Base-by-base conservation (phyloP, 2,888 invertebrate species). In the Pachliopta kotzebuea region DNA sequence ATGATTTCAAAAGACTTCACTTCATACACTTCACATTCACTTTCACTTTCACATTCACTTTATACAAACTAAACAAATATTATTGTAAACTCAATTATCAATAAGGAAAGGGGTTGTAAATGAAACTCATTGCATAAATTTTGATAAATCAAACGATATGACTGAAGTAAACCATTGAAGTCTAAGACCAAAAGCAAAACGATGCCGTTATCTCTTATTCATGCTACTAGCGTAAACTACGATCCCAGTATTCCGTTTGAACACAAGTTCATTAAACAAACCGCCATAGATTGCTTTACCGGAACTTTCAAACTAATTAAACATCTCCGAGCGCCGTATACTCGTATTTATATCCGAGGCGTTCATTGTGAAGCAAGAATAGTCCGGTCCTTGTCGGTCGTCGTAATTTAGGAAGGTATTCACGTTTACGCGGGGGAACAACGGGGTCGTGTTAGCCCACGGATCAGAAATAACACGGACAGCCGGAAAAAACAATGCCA, bases 241-340 rank as follows among this genome's bases (percentile, higher is more conserved):
- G 49, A 63, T 59, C 63, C 29, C 26, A 54, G n/a, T 24, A 49
- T 29, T 24, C 23, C 63, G 58, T 66, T 66, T 62, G 63, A 67
- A 63, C 57, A 65, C 64, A 50, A 66, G 62, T 63, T 67, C 71
- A 75, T 83, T 82, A 81, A 80, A 77, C 76, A 68, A 56, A 56
- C 53, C 57, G 42, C 56, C 60, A 37, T 37, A 63, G 59, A 63
- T 60, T 77, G 80, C 79, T 75, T 78, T 80, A 79, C 81, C 80
- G 84, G 75, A 80, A 83, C 83, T 65, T 65, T 65, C 56, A 60
- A 42, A 65, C 76, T 83, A 87, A 88, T 87, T 86, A 85, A 80
- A 76, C 71, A 78, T 78, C 75, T 78, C 75, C 76, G 78, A 76
- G 71, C 78, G 75, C 77, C 74, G 75, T 77, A n/a, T n/a, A n/a